These are phyloP conservation scores for Stenotaenia linearis DNA, from an alignment of 2,888 invertebrate species.

Conservation along the genomic window DNA sequence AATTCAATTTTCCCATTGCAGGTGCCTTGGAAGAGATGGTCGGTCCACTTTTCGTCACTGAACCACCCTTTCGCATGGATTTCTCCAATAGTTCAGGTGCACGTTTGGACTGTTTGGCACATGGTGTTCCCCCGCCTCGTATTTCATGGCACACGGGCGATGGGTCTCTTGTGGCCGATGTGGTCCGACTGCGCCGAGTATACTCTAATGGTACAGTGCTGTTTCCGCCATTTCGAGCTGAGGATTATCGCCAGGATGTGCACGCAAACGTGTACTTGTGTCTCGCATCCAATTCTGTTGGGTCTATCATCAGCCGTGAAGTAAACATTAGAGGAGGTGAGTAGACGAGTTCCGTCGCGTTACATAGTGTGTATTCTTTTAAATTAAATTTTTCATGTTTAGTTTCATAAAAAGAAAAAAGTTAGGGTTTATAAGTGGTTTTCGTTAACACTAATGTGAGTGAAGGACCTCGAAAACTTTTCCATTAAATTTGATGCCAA, in stretches of 20 bases:
- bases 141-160: slow-evolving; percentile 29
- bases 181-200: slow-evolving; percentile 6
- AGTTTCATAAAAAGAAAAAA: background rate
- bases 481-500: background rate
- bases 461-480: background rate
- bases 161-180: slow-evolving; percentile 27
- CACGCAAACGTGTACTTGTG: slow-evolving; percentile 32
- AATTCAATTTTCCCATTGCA: background rate
- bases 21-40: slow-evolving; percentile 5
- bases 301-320: slow-evolving; percentile 26
- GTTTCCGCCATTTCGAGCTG: slow-evolving; percentile 31
- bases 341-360: background rate
- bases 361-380: background rate
- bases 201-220: slow-evolving; percentile 22
- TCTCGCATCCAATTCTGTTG: slow-evolving; percentile 27
- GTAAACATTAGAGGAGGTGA: slow-evolving; percentile 31
- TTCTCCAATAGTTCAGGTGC: slow-evolving; percentile 46
- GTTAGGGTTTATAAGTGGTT: background rate
- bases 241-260: slow-evolving; percentile 31
- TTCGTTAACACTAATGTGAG: background rate
- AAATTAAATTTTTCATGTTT: background rate
- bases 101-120: slow-evolving; percentile 46
- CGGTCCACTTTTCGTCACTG: slow-evolving; percentile 46
- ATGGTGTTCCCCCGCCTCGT: slow-evolving; percentile 45
- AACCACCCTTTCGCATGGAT: slow-evolving; percentile 43